Percentiles rank a stretch among this genome's conserved stretches.
Evolutionary conservation across 2,888 invertebrate species (phyloP).

Genomic region (Caenorhabditis sp.): DNA sequence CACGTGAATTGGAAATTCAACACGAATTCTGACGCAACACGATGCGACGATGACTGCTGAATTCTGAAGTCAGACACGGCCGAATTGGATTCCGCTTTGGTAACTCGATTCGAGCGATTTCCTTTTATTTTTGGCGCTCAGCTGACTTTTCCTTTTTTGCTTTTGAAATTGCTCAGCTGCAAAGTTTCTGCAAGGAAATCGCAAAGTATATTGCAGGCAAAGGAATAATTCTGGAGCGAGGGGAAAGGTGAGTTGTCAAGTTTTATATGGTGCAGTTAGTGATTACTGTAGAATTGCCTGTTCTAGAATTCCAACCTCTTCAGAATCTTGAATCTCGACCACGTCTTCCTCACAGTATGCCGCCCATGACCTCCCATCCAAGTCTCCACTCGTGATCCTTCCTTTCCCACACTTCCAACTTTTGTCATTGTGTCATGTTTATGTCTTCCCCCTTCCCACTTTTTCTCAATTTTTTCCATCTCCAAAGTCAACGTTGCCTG

Average conservation of each 20-base stretch:
- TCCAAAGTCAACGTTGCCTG: conserved; percentile 17
- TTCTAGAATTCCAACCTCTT: no score
- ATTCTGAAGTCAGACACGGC: conserved; percentile 5
- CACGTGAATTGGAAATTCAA: background rate
- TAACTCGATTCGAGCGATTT: conserved; percentile 12
- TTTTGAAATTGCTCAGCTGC: background rate
- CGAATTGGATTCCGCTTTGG: conserved; percentile 13
- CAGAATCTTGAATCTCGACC: no score
- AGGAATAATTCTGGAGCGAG: background rate
- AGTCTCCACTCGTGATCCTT: background rate
- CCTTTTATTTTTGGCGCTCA: conserved; percentile 9
- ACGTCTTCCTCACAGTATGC: no score
- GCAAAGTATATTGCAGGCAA: background rate
- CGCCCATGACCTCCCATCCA: background rate
- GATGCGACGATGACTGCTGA: background rate
- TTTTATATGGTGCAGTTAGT: no score
- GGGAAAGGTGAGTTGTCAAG: no score
- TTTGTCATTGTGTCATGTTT: conserved; percentile 22
- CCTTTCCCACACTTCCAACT: conserved; percentile 10
- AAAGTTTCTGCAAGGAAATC: background rate
- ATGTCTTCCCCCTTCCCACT: conserved; percentile 18
- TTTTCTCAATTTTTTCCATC: conserved; percentile 20
- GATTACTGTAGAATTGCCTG: no score
- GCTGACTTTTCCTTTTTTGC: background rate
- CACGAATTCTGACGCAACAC: background rate